Base-by-base conservation (phyloP, 1,140 invertebrate species). In the Nasonia giraulti region DNA sequence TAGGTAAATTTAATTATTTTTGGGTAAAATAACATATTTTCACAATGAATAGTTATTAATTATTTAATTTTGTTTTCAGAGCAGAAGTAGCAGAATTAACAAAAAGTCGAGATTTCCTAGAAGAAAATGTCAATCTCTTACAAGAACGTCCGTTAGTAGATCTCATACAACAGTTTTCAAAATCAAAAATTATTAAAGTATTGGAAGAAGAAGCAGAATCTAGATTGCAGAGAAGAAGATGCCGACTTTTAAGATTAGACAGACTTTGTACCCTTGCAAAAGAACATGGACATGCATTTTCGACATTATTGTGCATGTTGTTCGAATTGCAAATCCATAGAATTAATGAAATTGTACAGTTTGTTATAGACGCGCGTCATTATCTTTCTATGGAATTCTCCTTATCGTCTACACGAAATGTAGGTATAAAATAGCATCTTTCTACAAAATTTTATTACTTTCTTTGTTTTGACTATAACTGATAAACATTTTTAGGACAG, bases 361-460 rank as follows among this genome's bases (percentile, higher is more conserved):
- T 93, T 82, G 88, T 90, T 14, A 79, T 86, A 4, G 89, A 92
- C 80, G 90, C 87, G 33, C 88, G 87, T 17, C 87, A 92, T 87
- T 90, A 91, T 88, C 82, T 93, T 0, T 86, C 86, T 31, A 89
- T 89, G 8, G 92, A 92, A 82, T 92, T 92, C 86, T 87, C 86
- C 7, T 87, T 89, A 7, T 89, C 90, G 14, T 87, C 88, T 3
- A 69, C 87, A 20, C 88, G 92, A 90, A 89, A 85, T 73, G 92
- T 93, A 44, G 91, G 91, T 91, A 78, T 31, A 23, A 7, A 62
- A 83, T 27, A 55, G 73, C n/a, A 5, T 66, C 0, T 73, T 73
- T 74, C 12, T 55, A 31, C 37, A n/a, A 5, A 17, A 75, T 37
- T 68, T 37, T n/a, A 55, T n/a, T 4, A 82, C 14, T 12, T 11